These are phyloP conservation scores for Grallaria varia DNA, from an alignment of 2,113 vertebrate genomes.

Conservation along the genomic window DNA sequence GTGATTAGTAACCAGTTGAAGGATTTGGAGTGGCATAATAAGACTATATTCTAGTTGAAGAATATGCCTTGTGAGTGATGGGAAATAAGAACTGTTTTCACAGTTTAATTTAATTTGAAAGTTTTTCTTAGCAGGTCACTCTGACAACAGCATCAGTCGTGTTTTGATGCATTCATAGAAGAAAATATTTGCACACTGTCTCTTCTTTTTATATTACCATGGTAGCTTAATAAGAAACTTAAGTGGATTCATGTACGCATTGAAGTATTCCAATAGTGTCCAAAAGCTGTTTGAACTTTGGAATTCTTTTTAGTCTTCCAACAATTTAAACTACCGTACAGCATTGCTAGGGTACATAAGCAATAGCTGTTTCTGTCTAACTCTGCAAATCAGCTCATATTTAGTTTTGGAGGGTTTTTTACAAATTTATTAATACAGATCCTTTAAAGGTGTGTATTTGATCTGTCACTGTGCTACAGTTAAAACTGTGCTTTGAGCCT, in stretches of 20 bases:
- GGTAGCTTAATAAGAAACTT: conserved; percentile 35
- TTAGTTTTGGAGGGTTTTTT: not conserved
- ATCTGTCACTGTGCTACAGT: not conserved
- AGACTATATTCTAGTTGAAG: not conserved
- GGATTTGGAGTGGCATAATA: not conserved
- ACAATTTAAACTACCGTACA: not conserved
- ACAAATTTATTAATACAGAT: conserved; percentile 8
- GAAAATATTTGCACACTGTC: not conserved
- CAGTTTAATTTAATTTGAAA: not conserved
- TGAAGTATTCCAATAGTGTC: not conserved
- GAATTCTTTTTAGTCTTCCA: conserved; percentile 40
- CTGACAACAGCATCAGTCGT: conserved; percentile 14
- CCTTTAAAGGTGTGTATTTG: conserved; percentile 15
- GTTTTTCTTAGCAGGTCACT: not conserved
- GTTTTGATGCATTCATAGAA: not conserved
- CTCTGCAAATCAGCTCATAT: not conserved
- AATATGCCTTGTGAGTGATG: not conserved
- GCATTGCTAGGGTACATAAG: not conserved
- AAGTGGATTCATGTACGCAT: not conserved
- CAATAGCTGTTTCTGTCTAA: conserved; percentile 45
- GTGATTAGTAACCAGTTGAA: not conserved
- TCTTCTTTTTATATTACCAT: not conserved
- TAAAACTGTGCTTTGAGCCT: not conserved
- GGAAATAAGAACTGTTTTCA: not conserved
- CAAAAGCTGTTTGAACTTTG: conserved; percentile 9